Percentiles rank a stretch among this genome's conserved stretches.
phyloP scores from a whole-genome alignment of 1,140 invertebrate species.

The Panagrolaimus sp. region DNA sequence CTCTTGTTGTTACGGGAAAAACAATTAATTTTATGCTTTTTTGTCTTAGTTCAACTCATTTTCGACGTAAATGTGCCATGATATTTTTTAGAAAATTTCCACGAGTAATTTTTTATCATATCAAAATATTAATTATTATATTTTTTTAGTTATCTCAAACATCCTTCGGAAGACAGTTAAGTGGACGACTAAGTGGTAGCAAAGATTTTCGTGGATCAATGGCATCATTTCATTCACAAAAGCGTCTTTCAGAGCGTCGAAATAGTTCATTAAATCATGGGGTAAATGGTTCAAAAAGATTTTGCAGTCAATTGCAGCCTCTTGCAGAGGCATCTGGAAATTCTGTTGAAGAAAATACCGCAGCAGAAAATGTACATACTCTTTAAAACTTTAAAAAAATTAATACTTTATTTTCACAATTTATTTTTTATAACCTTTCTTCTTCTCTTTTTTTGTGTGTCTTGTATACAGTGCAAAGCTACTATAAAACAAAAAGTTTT shows the following conservation, averaged over 20 bases:
- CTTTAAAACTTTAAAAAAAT: too few species aligned
- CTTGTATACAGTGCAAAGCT: too few species aligned
- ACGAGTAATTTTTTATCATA: constrained; percentile 37
- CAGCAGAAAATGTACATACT: not conserved
- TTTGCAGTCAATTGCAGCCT: not conserved
- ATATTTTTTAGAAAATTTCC: constrained; percentile 53
- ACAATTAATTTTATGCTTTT: constrained; percentile 55
- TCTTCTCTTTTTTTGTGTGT: too few species aligned
- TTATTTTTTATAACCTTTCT: too few species aligned
- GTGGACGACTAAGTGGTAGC: not conserved
- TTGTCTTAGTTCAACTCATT: constrained; percentile 55
- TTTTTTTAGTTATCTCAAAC: constrained; percentile 9
- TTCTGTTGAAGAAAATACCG: not conserved
- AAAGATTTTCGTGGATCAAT: not conserved
- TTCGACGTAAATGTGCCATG: constrained; percentile 42
- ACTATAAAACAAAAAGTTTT: too few species aligned
- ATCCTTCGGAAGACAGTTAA: constrained; percentile 2
- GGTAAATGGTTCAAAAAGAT: not conserved
- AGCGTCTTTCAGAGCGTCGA: not conserved
- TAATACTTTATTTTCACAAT: too few species aligned
- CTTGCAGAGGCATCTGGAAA: constrained; percentile 9
- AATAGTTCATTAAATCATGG: not conserved
- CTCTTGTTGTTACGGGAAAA: constrained; percentile 52
- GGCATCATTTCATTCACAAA: not conserved
- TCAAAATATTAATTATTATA: not conserved